Evolutionary conservation across 2,113 vertebrate genomes (phyloP).

Genomic region (Pachyramphus minor): DNA sequence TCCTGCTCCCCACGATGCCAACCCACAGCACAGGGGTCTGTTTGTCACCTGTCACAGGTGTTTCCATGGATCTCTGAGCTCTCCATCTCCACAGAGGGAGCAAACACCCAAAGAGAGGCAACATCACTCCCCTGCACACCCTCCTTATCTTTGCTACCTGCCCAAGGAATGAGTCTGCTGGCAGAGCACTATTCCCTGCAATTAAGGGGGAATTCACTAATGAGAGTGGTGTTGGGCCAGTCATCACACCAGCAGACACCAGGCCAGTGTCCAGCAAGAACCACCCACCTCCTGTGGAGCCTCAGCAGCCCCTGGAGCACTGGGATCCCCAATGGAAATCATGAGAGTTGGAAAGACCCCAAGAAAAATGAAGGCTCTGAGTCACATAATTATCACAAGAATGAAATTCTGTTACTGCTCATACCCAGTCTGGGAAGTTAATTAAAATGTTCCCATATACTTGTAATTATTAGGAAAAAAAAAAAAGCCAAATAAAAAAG

Average conservation of each 20-base stretch:
- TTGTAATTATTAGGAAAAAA: neutral
- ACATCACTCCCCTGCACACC: neutral
- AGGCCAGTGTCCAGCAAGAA: fast-evolving
- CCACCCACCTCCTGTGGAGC: neutral
- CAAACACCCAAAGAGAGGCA: fast-evolving
- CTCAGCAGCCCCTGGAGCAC: neutral
- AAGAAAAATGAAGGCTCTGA: neutral
- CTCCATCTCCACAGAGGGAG: neutral
- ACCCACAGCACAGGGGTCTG: fast-evolving
- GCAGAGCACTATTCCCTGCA: neutral
- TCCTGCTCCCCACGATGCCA: neutral
- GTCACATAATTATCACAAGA: neutral
- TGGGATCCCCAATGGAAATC: neutral
- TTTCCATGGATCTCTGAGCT: neutral
- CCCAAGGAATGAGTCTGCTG: neutral
- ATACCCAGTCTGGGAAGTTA: neutral
- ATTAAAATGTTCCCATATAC: neutral
- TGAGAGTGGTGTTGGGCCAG: neutral
- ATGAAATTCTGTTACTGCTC: constrained; percentile 1
- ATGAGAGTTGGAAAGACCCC: neutral
- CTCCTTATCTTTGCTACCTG: fast-evolving
- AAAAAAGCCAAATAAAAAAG: neutral
- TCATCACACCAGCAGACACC: neutral
- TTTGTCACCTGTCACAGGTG: neutral
- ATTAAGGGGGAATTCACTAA: neutral